Conservation (phyloP, 1,140 invertebrate species). For the Gryllus bimaculatus region DNA sequence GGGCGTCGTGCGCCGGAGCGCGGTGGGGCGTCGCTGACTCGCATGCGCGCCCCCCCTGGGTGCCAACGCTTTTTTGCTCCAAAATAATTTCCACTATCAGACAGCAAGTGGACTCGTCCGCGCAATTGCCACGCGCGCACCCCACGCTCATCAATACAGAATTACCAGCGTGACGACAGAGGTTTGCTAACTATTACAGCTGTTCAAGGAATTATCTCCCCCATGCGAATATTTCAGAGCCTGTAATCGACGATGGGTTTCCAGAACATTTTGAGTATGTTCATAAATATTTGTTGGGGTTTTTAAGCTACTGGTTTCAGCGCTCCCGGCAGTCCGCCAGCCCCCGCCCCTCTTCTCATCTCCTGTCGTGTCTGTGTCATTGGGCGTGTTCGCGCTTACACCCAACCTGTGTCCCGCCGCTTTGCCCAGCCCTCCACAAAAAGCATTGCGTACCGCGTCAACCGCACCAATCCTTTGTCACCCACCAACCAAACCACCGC, state of each 20-base stretch:
- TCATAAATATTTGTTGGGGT: background rate
- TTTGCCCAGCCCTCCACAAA: background rate
- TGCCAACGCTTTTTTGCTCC: background rate
- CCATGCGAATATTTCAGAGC: conserved; percentile 3
- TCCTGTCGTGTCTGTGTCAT: background rate
- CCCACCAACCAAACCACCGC: too few species aligned
- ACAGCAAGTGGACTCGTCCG: background rate
- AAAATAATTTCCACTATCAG: background rate
- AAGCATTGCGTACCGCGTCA: background rate
- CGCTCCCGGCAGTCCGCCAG: background rate
- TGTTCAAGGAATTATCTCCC: conserved; percentile 4
- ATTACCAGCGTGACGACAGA: background rate
- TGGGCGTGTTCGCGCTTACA: background rate
- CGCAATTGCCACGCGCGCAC: background rate
- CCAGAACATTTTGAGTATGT: background rate
- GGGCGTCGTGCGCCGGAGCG: too few species aligned
- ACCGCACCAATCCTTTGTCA: too few species aligned
- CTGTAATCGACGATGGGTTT: background rate
- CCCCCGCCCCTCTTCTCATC: background rate
- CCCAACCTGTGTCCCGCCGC: background rate
- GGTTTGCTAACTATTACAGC: background rate
- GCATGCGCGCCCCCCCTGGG: background rate
- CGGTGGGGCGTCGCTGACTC: too few species aligned
- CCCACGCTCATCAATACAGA: background rate
- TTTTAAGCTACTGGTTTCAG: background rate